These are phyloP conservation scores for Lepidothrix coronata DNA, from an alignment of 2,113 vertebrate species.

Conservation along the genomic window DNA sequence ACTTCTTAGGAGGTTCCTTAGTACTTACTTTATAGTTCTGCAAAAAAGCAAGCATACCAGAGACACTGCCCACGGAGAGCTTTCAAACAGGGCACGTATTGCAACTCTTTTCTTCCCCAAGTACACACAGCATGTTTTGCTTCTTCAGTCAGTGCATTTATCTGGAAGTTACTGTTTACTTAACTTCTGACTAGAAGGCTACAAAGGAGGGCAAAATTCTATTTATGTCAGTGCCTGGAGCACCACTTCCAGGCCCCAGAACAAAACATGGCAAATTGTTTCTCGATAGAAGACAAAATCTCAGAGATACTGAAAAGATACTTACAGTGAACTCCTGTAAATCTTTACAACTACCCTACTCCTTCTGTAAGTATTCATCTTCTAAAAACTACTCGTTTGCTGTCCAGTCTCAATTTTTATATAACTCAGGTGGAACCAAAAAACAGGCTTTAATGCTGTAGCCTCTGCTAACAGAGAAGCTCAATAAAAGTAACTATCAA, in stretches of 20 bases:
- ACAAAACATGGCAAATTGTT: background rate
- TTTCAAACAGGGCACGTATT: accelerated
- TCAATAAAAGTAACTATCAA: background rate
- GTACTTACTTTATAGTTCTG: background rate
- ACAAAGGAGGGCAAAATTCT: background rate
- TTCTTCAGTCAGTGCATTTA: background rate
- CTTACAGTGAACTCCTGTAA: background rate
- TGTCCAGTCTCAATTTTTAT: background rate
- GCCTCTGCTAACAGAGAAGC: background rate
- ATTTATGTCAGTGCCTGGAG: background rate
- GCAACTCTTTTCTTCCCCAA: background rate
- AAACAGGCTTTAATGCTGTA: background rate
- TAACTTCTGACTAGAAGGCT: background rate
- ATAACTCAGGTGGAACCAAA: background rate
- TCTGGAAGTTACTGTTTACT: background rate
- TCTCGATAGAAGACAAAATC: background rate
- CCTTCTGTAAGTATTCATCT: background rate
- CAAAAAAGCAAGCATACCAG: background rate
- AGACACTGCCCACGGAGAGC: background rate
- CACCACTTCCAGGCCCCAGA: background rate
- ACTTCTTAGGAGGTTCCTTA: background rate
- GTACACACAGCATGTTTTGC: background rate
- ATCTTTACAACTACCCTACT: background rate
- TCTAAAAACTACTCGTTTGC: background rate
- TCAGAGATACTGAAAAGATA: background rate